These are phyloP conservation scores for Darevskia mixta DNA, from an alignment of 2,797 vertebrate species.

Conservation along the genomic window DNA sequence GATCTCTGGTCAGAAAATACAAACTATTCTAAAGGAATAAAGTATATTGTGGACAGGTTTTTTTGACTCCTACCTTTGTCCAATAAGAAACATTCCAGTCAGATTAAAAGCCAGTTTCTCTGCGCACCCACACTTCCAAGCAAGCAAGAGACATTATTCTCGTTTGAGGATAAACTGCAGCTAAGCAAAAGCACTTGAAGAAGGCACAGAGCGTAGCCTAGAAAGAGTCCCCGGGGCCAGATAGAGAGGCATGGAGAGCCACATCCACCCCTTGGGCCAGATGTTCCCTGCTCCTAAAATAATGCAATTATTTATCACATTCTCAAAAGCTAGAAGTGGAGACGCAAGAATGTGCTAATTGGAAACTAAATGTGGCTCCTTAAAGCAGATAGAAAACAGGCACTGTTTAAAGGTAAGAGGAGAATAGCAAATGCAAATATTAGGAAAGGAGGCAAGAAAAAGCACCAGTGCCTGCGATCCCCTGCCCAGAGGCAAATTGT, in stretches of 20 bases:
- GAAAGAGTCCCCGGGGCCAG: neutral
- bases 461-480: neutral
- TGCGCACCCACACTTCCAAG: rapidly evolving
- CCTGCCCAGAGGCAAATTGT: neutral
- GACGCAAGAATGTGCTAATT: neutral
- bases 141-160: too few relatives aligned
- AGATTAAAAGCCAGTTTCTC: too few relatives aligned
- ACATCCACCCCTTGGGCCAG: neutral
- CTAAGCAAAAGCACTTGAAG: neutral
- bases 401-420: too few relatives aligned
- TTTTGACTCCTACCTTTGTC: neutral
- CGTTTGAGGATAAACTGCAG: neutral
- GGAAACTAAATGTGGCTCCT: neutral
- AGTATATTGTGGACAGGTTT: too few relatives aligned
- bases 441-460: neutral
- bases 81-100: neutral
- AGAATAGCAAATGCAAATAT: too few relatives aligned
- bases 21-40: too few relatives aligned
- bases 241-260: neutral
- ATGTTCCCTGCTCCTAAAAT: neutral
- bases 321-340: neutral
- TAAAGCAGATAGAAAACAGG: neutral
- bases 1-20: too few relatives aligned
- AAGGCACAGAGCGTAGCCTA: neutral
- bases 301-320: neutral